These are phyloP conservation scores for Sinocyclocheilus anshuiensis DNA, from an alignment of 2,113 vertebrate species.

Conservation along the genomic window DNA sequence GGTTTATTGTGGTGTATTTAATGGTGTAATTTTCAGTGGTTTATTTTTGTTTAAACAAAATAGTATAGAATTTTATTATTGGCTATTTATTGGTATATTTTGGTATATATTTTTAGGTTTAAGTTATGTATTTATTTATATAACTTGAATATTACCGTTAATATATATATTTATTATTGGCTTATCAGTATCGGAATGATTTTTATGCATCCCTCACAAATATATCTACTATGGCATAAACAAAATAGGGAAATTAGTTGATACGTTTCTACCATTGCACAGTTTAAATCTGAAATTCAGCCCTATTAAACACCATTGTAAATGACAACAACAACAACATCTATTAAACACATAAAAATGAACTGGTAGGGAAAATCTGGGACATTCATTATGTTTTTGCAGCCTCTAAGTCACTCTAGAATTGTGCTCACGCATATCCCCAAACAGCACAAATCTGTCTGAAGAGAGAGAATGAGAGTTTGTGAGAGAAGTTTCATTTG, in stretches of 20 bases:
- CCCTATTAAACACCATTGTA: background rate
- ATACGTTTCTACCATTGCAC: background rate
- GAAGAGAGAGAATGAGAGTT: conserved; percentile 3
- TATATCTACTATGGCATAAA: background rate
- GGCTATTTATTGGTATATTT: no score
- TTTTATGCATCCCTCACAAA: background rate
- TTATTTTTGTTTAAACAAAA: no score
- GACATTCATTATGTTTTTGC: conserved; percentile 36
- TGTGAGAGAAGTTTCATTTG: background rate
- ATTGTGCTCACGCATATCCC: background rate
- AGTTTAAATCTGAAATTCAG: background rate
- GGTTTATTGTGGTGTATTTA: no score
- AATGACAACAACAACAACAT: conserved; percentile 1
- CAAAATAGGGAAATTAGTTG: background rate
- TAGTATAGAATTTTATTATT: no score
- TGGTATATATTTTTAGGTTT: no score
- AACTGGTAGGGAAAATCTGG: conserved; percentile 30
- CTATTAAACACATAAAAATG: background rate
- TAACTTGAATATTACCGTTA: no score
- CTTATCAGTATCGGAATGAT: background rate
- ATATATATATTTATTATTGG: background rate
- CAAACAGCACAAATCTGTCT: background rate
- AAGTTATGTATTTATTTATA: no score
- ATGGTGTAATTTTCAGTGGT: no score
- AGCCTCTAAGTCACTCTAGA: background rate